Conservation (phyloP, 2,113 vertebrate species). For the Gallinago undulata region DNA sequence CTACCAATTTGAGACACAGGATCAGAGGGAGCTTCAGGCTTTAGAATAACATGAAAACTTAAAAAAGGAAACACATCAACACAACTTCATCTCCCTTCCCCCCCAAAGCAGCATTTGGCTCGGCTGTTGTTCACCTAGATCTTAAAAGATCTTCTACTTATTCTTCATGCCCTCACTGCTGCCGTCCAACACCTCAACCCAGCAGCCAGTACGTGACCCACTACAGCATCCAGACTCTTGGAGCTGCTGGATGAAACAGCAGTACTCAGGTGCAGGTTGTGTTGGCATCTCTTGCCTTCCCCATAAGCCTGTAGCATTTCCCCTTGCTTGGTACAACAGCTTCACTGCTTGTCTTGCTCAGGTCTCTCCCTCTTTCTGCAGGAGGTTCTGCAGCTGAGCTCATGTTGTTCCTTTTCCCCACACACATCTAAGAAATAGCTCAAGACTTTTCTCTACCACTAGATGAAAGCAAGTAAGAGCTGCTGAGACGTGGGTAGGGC, state of each 20-base stretch:
- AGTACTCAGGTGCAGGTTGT: not conserved
- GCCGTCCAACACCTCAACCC: not conserved
- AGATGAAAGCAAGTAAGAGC: not conserved
- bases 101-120: not conserved
- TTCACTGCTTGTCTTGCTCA: not conserved
- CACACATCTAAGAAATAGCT: not conserved
- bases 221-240: not conserved
- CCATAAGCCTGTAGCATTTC: not conserved
- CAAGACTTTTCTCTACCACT: not conserved
- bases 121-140: not conserved
- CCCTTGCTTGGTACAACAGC: not conserved
- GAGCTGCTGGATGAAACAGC: not conserved
- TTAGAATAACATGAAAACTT: conserved; percentile 22
- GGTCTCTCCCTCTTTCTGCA: not conserved
- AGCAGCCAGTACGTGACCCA: not conserved
- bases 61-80: not conserved
- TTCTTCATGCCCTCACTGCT: not conserved
- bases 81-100: not conserved
- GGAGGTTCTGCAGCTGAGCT: not conserved
- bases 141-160: not conserved
- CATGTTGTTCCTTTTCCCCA: not conserved
- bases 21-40: conserved; percentile 6
- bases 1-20: conserved; percentile 7
- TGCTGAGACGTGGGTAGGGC: not conserved
- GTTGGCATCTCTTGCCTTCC: not conserved